These are phyloP conservation scores for Gyps fulvus DNA, from an alignment of 2,113 vertebrate species.

Conservation along the genomic window DNA sequence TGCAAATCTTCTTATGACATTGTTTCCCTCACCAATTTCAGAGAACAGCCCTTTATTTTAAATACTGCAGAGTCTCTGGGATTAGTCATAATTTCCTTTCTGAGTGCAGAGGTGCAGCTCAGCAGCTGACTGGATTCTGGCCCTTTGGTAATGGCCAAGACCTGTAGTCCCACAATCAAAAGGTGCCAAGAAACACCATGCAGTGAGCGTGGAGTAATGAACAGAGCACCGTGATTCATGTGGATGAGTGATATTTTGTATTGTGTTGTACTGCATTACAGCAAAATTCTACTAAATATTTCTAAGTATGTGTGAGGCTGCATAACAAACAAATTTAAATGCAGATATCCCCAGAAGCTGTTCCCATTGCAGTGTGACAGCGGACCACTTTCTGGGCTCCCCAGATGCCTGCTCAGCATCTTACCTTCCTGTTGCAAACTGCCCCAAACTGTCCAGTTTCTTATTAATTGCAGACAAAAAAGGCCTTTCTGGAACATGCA, in stretches of 20 bases:
- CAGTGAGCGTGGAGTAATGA: accelerated
- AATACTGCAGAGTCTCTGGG: not conserved
- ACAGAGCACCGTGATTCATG: not conserved
- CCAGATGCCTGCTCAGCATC: accelerated
- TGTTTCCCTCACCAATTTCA: not conserved
- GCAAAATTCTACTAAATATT: accelerated
- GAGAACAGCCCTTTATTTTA: not conserved
- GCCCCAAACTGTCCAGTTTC: accelerated
- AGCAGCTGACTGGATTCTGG: not conserved
- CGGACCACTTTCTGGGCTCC: not conserved
- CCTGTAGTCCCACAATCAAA: accelerated
- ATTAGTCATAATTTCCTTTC: accelerated
- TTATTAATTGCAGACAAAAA: accelerated
- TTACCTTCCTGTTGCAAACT: not conserved
- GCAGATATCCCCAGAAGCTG: not conserved
- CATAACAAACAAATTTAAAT: no score
- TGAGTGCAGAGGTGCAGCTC: not conserved
- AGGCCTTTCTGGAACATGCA: not conserved
- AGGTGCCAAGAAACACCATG: accelerated
- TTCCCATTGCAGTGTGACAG: not conserved
- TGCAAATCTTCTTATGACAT: not conserved
- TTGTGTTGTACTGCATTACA: accelerated
- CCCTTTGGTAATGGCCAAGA: not conserved
- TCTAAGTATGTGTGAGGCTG: not conserved
- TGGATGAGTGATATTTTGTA: accelerated